phyloP scores from a whole-genome alignment of 2,888 invertebrate genomes.

The Beris morrisii region DNA sequence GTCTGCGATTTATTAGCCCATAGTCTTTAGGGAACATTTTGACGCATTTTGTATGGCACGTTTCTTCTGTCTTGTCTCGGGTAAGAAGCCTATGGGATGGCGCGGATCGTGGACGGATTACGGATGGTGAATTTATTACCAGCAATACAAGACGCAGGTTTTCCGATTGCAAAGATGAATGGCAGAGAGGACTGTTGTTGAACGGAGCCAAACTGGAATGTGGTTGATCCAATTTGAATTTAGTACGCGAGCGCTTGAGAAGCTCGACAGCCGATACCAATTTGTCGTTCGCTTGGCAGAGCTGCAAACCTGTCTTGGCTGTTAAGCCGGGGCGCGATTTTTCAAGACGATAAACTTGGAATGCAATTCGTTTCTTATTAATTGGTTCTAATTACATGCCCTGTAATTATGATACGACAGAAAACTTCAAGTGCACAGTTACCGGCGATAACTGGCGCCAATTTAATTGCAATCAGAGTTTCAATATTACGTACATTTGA shows the following conservation, averaged over 20 bases:
- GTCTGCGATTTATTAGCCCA: constrained; percentile 10
- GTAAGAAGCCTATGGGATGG: no score
- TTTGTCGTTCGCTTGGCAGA: not conserved
- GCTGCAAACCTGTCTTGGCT: not conserved
- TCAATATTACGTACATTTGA: constrained; percentile 10
- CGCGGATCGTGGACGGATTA: no score
- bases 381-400: constrained; percentile 29
- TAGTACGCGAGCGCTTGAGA: not conserved
- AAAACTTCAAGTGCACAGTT: no score
- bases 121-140: no score
- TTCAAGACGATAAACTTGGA: constrained; percentile 8
- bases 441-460: constrained; percentile 24
- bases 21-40: not conserved
- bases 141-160: no score
- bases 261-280: no score
- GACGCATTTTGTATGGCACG: constrained; percentile 7
- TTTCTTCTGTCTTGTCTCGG: not conserved
- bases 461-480: constrained; percentile 18
- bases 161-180: constrained; percentile 1
- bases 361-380: constrained; percentile 27
- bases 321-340: constrained; percentile 3
- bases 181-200: not conserved
- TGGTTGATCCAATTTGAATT: constrained; percentile 30
- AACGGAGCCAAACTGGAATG: constrained; percentile 25
- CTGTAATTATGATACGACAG: constrained; percentile 24